Percentiles rank a stretch among this genome's conserved stretches.
Conservation (phyloP, 1,140 invertebrate genomes). For the Drosophila sp. region DNA sequence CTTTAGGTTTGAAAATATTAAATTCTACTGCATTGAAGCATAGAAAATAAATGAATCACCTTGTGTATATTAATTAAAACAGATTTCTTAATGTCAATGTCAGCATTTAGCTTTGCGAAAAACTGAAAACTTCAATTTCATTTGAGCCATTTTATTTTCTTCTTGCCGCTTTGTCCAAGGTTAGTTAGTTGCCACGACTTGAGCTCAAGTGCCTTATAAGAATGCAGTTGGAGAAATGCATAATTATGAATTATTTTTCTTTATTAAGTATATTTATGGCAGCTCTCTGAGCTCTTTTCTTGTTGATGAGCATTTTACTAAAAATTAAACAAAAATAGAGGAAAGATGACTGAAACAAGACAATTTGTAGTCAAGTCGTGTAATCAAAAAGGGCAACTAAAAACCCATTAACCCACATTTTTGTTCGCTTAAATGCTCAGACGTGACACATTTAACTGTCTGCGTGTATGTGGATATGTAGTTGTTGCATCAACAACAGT, state of each 20-base stretch:
- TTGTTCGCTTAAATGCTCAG: slow-evolving; percentile 67
- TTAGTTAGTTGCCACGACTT: background rate
- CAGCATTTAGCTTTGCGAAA: background rate
- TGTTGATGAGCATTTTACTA: slow-evolving; percentile 57
- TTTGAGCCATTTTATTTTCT: background rate
- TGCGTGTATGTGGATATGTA: slow-evolving; percentile 25
- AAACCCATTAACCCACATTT: slow-evolving; percentile 80
- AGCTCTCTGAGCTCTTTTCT: background rate
- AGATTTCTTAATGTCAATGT: background rate
- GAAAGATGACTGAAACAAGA: slow-evolving; percentile 8
- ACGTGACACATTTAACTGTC: slow-evolving; percentile 54
- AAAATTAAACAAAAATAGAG: background rate
- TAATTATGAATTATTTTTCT: background rate
- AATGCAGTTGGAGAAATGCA: background rate
- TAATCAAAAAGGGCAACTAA: slow-evolving; percentile 75
- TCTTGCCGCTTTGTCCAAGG: background rate
- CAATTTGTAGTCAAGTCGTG: slow-evolving; percentile 45
- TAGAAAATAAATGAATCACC: background rate
- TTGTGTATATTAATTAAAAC: background rate
- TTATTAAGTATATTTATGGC: background rate
- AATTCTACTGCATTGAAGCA: background rate
- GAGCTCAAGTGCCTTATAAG: background rate
- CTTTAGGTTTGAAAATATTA: too few relatives aligned
- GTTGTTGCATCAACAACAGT: slow-evolving; percentile 34
- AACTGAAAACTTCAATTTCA: background rate